Percentiles rank a stretch among this genome's conserved stretches.
These are phyloP conservation scores for Montipora capitata DNA, from an alignment of 92 coral and sea anemone species.

Conservation along the genomic window DNA sequence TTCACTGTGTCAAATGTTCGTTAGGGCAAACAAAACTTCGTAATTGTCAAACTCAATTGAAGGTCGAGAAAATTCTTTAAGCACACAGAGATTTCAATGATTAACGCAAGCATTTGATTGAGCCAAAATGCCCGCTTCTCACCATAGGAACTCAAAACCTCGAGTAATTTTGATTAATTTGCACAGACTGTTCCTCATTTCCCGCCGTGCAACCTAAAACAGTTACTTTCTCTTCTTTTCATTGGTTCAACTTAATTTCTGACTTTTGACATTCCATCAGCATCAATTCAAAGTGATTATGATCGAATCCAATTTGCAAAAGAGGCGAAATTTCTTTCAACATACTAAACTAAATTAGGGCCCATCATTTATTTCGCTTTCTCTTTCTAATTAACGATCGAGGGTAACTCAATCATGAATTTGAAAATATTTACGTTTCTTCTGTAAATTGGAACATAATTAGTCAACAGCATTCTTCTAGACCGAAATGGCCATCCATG, in stretches of 20 bases:
- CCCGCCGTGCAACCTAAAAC: constrained; percentile 53
- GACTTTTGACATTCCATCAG: constrained; percentile 38
- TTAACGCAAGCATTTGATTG: constrained; percentile 1
- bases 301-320: constrained; percentile 29
- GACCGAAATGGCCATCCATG: neutral
- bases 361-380: constrained; percentile 31
- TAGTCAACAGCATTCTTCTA: neutral
- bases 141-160: constrained; percentile 46
- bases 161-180: constrained; percentile 49
- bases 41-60: too few species aligned
- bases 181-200: constrained; percentile 35
- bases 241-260: constrained; percentile 37
- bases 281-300: constrained; percentile 35
- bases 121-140: constrained; percentile 6
- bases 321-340: constrained; percentile 28
- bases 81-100: constrained; percentile 37
- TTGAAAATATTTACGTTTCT: constrained; percentile 15
- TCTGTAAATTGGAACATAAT: constrained; percentile 23
- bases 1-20: constrained; percentile 6
- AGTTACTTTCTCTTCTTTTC: constrained; percentile 18
- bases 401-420: constrained; percentile 5
- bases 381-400: constrained; percentile 20
- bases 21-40: constrained; percentile 7
- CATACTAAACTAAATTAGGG: constrained; percentile 33
- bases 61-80: neutral